Conservation (phyloP, 2,113 vertebrate genomes). For the Puntigrus tetrazona region DNA sequence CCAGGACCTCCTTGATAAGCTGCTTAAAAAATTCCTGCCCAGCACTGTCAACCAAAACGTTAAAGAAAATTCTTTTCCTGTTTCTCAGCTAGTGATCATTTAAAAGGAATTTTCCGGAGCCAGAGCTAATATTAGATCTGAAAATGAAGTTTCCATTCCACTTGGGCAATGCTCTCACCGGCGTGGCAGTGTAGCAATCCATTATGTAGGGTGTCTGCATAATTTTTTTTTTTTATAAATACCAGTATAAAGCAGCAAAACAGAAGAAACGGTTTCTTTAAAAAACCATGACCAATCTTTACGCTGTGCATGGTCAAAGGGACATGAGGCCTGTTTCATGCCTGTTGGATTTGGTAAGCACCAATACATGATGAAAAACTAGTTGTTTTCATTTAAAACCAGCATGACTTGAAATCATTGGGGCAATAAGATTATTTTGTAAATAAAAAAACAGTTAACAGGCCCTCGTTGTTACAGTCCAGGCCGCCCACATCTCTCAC, state of each 20-base stretch:
- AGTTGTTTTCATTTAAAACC: slow-evolving; percentile 24
- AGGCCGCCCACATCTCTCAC: slow-evolving; percentile 15
- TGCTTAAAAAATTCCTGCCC: slow-evolving; percentile 78
- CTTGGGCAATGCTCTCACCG: slow-evolving; percentile 84
- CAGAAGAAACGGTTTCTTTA: slow-evolving; percentile 2
- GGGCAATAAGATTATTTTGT: not conserved
- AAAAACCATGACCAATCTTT: not conserved
- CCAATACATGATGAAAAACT: slow-evolving; percentile 10
- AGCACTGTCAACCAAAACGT: slow-evolving; percentile 85
- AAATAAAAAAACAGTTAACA: slow-evolving; percentile 21
- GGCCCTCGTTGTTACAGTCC: not conserved
- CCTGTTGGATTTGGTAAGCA: not conserved
- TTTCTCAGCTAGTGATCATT: slow-evolving; percentile 94
- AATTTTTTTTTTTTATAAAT: slow-evolving; percentile 35
- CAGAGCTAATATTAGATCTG: slow-evolving; percentile 90
- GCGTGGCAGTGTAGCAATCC: slow-evolving; percentile 83
- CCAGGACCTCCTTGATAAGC: slow-evolving; percentile 82
- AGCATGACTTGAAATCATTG: slow-evolving; percentile 10
- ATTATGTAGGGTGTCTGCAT: slow-evolving; percentile 54
- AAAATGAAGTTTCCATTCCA: slow-evolving; percentile 91
- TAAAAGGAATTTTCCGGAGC: slow-evolving; percentile 91
- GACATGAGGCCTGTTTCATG: not conserved
- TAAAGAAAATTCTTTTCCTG: slow-evolving; percentile 85
- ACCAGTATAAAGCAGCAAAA: slow-evolving; percentile 4
- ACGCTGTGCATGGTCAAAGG: not conserved